phyloP scores from a whole-genome alignment of 2,113 vertebrate genomes.

The Paedocypris sp. region DNA sequence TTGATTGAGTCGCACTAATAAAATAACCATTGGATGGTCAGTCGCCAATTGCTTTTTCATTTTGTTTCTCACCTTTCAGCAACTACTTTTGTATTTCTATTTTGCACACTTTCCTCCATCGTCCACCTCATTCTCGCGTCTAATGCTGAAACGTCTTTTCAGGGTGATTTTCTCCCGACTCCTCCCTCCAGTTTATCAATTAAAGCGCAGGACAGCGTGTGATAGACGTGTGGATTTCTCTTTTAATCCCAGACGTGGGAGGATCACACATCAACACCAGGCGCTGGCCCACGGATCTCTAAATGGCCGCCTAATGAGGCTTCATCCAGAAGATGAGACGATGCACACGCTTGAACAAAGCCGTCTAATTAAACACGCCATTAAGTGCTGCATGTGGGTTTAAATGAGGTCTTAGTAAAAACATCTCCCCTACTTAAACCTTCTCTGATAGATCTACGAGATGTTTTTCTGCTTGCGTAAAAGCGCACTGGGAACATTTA shows the following conservation, averaged over 20 bases:
- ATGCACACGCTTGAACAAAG: constrained; percentile 14
- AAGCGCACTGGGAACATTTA: too few species aligned
- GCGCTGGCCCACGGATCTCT: not conserved
- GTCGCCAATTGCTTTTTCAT: too few species aligned
- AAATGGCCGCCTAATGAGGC: constrained; percentile 19
- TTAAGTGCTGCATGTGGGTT: constrained; percentile 27
- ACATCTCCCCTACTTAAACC: constrained; percentile 9
- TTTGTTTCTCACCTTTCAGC: too few species aligned
- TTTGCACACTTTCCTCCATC: too few species aligned
- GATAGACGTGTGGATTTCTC: not conserved
- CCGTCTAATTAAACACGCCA: constrained; percentile 25
- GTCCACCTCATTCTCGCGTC: too few species aligned
- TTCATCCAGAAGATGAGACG: constrained; percentile 24
- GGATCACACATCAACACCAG: constrained; percentile 9
- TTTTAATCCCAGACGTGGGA: not conserved
- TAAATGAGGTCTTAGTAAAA: constrained; percentile 11
- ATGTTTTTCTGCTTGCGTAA: too few species aligned
- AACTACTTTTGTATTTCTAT: too few species aligned
- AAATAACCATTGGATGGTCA: too few species aligned
- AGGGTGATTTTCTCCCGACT: not conserved
- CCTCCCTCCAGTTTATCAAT: not conserved
- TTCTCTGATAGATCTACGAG: not conserved
- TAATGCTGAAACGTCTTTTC: not conserved
- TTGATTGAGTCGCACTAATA: too few species aligned
- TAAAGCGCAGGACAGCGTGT: not conserved